Evolutionary conservation across 2,113 vertebrate genomes (phyloP), one percentile per base, ranked within the genome.

Genomic region (Hassar affinis): DNA sequence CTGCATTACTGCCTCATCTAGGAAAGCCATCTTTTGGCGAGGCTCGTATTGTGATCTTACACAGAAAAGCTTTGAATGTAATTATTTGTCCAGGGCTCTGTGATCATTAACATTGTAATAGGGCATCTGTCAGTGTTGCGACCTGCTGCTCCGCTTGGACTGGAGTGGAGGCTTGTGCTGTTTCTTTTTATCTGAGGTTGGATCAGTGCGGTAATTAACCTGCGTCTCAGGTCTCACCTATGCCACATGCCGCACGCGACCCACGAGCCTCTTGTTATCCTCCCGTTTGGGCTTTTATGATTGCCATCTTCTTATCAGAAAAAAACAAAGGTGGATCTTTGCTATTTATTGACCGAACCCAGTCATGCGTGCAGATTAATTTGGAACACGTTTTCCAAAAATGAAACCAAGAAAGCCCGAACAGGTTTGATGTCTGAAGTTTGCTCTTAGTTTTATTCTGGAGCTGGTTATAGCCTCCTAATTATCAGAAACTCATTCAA

Each of bases 171-270:
- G 90, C 90, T 82, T 78, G 82, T 9, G 3, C 91, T 86, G 89
- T 30, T 47, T 52, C 51, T 77, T 84, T 86, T 90, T 91, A 84
- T 91, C 85, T 75, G 84, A 87, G 84, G 84, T 89, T 66, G 42
- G 42, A 91, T 93, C 89, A 94, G 91, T 93, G 94, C 90, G 91
- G 93, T 95, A 94, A 94, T 95, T 95, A 95, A 95, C 94, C 94
- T 87, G 88, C 76, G 84, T 91, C 92, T 86, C 87, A 88, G 93
- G 91, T 91, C 83, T 84, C 17, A 20, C 38, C 10, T 35, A 77
- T 72, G 72, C 77, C 69, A 77, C 83, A 69, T 35, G 10, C 68
- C 56, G 33, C 56, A 56, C 77, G 75, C 62, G 77, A 88, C 84
- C 52, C 61, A 57, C 84, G 79, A 82, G 82, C 38, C 71, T 79